These are phyloP conservation scores for Tachycineta bicolor DNA, from an alignment of 2,113 vertebrate species.

Conservation along the genomic window DNA sequence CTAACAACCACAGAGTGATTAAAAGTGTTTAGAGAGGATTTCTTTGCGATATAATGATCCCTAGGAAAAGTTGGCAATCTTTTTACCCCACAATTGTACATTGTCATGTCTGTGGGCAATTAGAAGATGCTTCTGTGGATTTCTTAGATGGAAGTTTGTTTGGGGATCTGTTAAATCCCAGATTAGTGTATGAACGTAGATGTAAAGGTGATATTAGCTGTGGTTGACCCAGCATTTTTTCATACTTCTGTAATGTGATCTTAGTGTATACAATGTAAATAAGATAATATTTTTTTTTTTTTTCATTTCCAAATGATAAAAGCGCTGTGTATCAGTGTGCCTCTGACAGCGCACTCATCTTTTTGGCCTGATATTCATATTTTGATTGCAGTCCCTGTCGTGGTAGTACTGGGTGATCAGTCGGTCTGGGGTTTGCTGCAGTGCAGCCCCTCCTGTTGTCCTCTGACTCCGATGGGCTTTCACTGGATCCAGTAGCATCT, in stretches of 20 bases:
- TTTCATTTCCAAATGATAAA: not conserved
- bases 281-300: not conserved
- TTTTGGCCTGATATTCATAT: not conserved
- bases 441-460: not conserved
- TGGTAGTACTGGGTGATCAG: not conserved
- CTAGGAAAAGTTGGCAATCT: not conserved
- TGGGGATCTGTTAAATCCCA: not conserved
- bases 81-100: not conserved
- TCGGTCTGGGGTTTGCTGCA: not conserved
- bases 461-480: not conserved
- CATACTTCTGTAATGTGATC: not conserved
- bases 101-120: not conserved
- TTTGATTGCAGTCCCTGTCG: not conserved
- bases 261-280: not conserved
- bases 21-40: conserved; percentile 27
- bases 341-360: accelerated
- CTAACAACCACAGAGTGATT: conserved; percentile 19
- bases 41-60: not conserved
- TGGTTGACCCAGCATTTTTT: not conserved
- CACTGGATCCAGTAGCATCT: not conserved
- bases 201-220: not conserved
- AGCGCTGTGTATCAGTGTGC: not conserved
- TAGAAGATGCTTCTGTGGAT: not conserved
- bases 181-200: not conserved
- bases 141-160: not conserved